phyloP scores from a whole-genome alignment of 2,888 invertebrate species.

The Abrostola triplasia region DNA sequence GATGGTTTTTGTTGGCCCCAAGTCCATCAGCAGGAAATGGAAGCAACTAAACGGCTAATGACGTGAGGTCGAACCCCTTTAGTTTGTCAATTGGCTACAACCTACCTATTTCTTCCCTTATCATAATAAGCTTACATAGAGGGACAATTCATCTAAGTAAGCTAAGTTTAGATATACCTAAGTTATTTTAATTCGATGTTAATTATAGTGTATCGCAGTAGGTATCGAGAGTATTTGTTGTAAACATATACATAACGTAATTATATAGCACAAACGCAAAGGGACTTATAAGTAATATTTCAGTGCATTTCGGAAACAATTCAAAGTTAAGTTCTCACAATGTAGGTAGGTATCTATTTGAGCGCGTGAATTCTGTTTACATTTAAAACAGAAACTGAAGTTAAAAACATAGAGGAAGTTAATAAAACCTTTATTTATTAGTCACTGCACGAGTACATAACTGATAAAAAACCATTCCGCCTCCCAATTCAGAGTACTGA shows the following conservation, averaged over 20 bases:
- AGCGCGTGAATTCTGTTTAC: too few relatives aligned
- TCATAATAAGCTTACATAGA: not conserved
- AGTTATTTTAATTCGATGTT: too few relatives aligned
- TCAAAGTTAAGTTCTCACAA: too few relatives aligned
- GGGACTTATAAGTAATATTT: too few relatives aligned
- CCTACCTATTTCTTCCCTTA: not conserved
- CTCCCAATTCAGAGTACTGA: constrained; percentile 42
- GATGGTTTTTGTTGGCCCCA: not conserved
- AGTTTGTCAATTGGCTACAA: not conserved
- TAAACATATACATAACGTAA: too few relatives aligned
- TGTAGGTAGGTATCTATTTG: too few relatives aligned
- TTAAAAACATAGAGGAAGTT: constrained; percentile 38
- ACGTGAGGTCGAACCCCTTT: not conserved
- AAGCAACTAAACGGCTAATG: not conserved
- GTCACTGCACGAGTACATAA: constrained; percentile 19
- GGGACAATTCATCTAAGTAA: not conserved
- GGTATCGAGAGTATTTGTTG: too few relatives aligned
- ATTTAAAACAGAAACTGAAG: not conserved
- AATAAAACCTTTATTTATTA: constrained; percentile 28
- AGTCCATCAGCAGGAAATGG: not conserved
- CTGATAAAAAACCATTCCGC: constrained; percentile 46
- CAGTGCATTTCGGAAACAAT: too few relatives aligned
- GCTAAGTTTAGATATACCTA: too few relatives aligned
- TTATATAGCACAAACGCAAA: too few relatives aligned
- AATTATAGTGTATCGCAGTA: too few relatives aligned